A percentile compares a stretch with the other conserved stretches of the same genome.
phyloP scores from a whole-genome alignment of 2,888 invertebrate species.

The Vannuccia rotundouncinata region DNA sequence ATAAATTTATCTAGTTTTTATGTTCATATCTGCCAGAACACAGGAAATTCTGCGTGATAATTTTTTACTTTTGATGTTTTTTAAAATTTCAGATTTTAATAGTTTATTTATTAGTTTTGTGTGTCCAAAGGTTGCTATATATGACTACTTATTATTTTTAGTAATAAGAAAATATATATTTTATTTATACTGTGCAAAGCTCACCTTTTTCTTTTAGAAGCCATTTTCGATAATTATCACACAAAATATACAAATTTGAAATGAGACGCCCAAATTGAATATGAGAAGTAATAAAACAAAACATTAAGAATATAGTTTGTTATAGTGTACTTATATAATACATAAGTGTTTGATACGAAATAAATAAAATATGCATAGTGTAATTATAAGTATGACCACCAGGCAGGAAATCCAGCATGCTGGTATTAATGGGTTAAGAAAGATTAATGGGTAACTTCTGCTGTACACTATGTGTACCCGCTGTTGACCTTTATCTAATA shows the following conservation, averaged over 20 bases:
- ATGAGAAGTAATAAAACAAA: background rate
- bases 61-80: background rate
- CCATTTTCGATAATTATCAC: background rate
- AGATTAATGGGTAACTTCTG: too few species aligned
- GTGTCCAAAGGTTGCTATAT: background rate
- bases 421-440: background rate
- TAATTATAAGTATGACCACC: background rate
- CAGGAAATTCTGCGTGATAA: background rate
- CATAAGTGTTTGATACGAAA: background rate
- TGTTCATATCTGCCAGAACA: background rate
- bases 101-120: background rate
- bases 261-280: background rate
- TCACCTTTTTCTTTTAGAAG: background rate
- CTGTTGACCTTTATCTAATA: too few species aligned
- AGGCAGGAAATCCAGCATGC: background rate
- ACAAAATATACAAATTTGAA: background rate
- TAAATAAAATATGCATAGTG: background rate
- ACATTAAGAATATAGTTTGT: background rate
- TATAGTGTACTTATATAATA: background rate
- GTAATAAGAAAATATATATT: background rate
- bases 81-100: background rate
- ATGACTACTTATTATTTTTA: background rate
- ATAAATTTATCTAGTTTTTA: background rate
- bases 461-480: too few species aligned
- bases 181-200: background rate